These are phyloP conservation scores for Iphiclides podalirius DNA, from an alignment of 2,888 invertebrate genomes.

Conservation along the genomic window DNA sequence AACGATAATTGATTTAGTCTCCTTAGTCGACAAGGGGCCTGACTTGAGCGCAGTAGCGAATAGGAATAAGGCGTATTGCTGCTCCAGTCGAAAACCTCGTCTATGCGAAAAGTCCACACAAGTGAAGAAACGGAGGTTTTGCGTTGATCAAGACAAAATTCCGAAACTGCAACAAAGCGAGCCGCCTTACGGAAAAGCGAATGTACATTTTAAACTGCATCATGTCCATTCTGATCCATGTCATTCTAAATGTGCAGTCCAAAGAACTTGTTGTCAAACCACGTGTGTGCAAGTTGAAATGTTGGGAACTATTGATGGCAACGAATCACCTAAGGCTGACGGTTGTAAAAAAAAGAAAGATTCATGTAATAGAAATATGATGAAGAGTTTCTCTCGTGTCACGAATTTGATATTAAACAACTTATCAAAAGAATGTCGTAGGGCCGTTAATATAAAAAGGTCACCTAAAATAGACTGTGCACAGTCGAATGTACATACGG, in stretches of 20 bases:
- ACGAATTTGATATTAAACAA: too few relatives aligned
- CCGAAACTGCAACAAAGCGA: too few relatives aligned
- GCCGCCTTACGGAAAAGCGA: too few relatives aligned
- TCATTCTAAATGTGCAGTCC: too few relatives aligned
- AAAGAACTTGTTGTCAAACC: conserved; percentile 23
- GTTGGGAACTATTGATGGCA: conserved; percentile 11
- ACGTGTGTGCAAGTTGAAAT: conserved; percentile 21
- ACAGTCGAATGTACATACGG: not conserved
- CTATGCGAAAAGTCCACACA: conserved; percentile 5
- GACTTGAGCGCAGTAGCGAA: conserved; percentile 29
- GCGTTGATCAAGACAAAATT: not conserved
- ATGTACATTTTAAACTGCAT: conserved; percentile 16
- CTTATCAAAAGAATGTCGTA: too few relatives aligned
- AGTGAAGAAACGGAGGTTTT: not conserved
- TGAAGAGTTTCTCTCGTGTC: too few relatives aligned
- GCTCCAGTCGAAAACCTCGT: not conserved
- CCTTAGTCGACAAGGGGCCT: conserved; percentile 42
- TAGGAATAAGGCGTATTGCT: not conserved
- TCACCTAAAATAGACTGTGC: too few relatives aligned
- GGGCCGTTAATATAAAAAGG: too few relatives aligned
- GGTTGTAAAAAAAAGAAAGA: not conserved
- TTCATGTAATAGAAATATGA: too few relatives aligned
- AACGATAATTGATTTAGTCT: conserved; percentile 14
- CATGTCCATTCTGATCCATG: conserved; percentile 50
- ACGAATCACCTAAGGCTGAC: not conserved